Percentiles rank a stretch among this genome's conserved stretches.
phyloP scores from a whole-genome alignment of 1,140 invertebrate genomes.

The Drosophila saltans region DNA sequence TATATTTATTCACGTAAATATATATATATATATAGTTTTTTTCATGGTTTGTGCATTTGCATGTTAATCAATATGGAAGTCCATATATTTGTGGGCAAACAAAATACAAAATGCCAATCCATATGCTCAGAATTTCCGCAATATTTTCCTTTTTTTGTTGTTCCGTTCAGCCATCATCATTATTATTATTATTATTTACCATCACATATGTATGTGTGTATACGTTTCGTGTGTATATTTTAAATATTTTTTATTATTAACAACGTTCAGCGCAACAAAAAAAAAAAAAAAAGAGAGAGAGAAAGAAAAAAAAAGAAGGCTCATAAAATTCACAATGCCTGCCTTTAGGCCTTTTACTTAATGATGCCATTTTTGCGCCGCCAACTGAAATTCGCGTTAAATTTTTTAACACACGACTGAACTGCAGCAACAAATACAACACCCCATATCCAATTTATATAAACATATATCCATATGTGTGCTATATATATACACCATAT shows the following conservation, averaged over 20 bases:
- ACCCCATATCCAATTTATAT: constrained; percentile 35
- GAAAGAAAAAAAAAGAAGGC: constrained; percentile 60
- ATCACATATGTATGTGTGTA: constrained; percentile 40
- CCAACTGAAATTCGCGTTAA: constrained; percentile 76
- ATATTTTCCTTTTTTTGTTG: constrained; percentile 7
- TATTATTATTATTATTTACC: constrained; percentile 40
- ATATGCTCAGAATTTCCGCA: constrained; percentile 66
- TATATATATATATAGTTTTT: constrained; percentile 62
- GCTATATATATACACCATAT: constrained; percentile 38
- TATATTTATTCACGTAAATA: constrained; percentile 13
- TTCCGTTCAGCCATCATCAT: constrained; percentile 48
- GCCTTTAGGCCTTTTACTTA: constrained; percentile 74
- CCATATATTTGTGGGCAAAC: constrained; percentile 30
- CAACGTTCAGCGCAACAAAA: constrained; percentile 39
- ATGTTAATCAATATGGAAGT: constrained; percentile 70
- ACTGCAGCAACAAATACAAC: constrained; percentile 62
- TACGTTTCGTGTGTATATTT: constrained; percentile 26
- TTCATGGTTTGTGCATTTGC: constrained; percentile 73
- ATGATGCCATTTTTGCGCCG: constrained; percentile 80
- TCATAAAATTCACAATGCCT: constrained; percentile 81
- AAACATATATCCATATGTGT: constrained; percentile 31
- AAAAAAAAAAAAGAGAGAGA: neutral
- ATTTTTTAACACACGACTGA: constrained; percentile 78
- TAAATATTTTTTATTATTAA: constrained; percentile 75
- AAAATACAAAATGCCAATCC: constrained; percentile 44